Base-by-base conservation (phyloP, 2,113 vertebrate genomes). In the Gulo gulo region DNA sequence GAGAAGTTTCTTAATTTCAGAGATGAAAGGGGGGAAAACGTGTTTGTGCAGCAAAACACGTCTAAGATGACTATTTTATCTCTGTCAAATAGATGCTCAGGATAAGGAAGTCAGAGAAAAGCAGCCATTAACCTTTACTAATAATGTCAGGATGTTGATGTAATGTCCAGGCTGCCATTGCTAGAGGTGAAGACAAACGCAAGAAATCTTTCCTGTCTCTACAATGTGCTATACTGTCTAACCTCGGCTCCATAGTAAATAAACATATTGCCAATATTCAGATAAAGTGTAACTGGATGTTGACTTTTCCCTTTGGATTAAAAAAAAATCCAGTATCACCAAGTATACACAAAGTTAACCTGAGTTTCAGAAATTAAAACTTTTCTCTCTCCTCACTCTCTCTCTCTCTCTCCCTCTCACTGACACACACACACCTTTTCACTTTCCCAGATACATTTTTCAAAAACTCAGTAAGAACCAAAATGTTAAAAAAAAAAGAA, bases 31-130 rank as follows among this genome's bases (percentile, higher is more conserved):
- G 80, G 42, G 6, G 36, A 81, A 61, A 95, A 71, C 36, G 39
- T 87, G 76, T 85, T 81, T 55, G 14, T 39, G 88, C 10, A 97
- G 78, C 31, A 85, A 88, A 96, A 92, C 23, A 80, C 61, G 23
- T 26, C 52, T 34, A 69, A 91, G 65, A 82, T 9, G 73, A 88
- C 47, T 80, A 50, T 71, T 88, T 92, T 94, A 76, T 90, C 61
- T 73, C 76, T 59, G 69, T 7, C 80, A 20, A 82, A 86, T 39
- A 89, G 82, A 93, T 78, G 73, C 71, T 94, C n/a, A 63, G 91
- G 76, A 95, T 87, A 88, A 91, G 74, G 92, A 97, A 96, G 71
- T 57, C 18, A 73, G 73, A 91, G 94, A 85, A 87, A 95, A 97
- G 55, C 52, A 82, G 85, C 85, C 52, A 16, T 42, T 92, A 65